A percentile compares a stretch with the other conserved stretches of the same genome.
phyloP scores from a whole-genome alignment of 2,113 vertebrate genomes.

The Gymnorhina tibicen region DNA sequence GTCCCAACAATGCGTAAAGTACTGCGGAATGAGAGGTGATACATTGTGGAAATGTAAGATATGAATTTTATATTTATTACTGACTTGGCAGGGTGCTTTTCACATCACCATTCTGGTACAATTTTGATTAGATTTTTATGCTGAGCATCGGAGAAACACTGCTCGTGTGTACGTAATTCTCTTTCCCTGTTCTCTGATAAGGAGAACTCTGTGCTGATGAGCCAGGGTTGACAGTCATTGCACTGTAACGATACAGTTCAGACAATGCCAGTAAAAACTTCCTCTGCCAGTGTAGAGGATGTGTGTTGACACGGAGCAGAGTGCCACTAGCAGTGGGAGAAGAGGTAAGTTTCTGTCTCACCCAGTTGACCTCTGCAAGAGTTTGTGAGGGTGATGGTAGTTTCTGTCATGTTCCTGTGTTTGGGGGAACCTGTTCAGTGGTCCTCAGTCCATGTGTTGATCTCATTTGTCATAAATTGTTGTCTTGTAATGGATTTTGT shows the following conservation, averaged over 20 bases:
- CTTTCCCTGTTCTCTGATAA: conserved; percentile 29
- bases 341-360: background rate
- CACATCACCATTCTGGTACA: conserved; percentile 56
- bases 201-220: conserved; percentile 24
- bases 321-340: background rate
- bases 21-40: conserved; percentile 39
- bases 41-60: conserved; percentile 41
- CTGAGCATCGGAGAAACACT: conserved; percentile 50
- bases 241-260: background rate
- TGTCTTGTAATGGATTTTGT: conserved; percentile 4
- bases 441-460: background rate
- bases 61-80: conserved; percentile 66
- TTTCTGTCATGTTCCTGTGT: background rate
- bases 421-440: background rate
- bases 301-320: background rate
- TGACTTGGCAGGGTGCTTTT: conserved; percentile 63
- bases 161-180: conserved; percentile 28
- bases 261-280: conserved; percentile 17
- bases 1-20: conserved; percentile 47
- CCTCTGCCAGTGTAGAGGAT: background rate
- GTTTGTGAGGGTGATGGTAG: background rate
- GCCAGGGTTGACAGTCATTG: conserved; percentile 13
- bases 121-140: conserved; percentile 68
- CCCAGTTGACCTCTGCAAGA: background rate
- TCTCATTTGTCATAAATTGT: conserved; percentile 9